Conservation (phyloP, 2,888 invertebrate genomes). For the Lasioglossum vierecki region DNA sequence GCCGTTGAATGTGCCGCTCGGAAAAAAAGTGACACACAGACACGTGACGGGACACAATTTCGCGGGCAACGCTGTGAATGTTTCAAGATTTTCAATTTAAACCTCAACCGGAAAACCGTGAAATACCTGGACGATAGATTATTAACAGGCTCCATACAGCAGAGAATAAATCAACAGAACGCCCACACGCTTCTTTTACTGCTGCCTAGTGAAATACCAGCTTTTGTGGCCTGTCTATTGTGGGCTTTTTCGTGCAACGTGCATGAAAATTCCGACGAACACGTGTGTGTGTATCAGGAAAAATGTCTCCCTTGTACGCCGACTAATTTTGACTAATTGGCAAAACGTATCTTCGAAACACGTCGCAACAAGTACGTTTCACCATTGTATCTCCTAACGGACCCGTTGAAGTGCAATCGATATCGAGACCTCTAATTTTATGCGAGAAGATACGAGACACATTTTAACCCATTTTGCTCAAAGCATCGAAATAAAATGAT, state of each 20-base stretch:
- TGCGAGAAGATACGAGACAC: neutral
- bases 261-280: neutral
- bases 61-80: neutral
- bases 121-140: neutral
- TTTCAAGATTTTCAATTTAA: conserved; percentile 15
- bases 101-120: neutral
- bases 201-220: neutral
- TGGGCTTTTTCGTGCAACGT: neutral
- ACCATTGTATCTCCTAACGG: neutral
- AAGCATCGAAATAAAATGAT: neutral
- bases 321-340: conserved; percentile 3
- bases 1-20: neutral
- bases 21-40: neutral
- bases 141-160: neutral
- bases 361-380: conserved; percentile 15
- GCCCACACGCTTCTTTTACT: neutral
- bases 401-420: neutral
- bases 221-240: conserved; percentile 12
- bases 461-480: neutral
- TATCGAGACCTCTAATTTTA: conserved; percentile 4
- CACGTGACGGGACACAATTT: neutral
- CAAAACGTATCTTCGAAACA: neutral
- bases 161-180: neutral
- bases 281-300: neutral
- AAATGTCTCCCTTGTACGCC: neutral